These are phyloP conservation scores for Tenrec ecaudatus DNA, from an alignment of 2,113 vertebrate species.

Conservation along the genomic window DNA sequence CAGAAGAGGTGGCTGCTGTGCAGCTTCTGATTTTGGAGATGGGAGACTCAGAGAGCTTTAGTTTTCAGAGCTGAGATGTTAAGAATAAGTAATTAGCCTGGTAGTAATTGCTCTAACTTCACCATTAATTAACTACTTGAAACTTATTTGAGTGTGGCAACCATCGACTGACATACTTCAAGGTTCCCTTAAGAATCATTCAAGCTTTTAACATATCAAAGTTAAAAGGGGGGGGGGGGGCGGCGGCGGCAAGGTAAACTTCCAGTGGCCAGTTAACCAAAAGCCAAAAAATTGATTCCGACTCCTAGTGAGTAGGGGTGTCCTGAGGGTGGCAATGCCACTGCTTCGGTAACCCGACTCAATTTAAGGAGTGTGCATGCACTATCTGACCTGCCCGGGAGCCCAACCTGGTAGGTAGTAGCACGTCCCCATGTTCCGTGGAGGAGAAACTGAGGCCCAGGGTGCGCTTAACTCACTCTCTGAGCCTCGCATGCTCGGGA, in stretches of 20 bases:
- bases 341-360: slow-evolving; percentile 14
- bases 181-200: slow-evolving; percentile 59
- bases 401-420: neutral
- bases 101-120: slow-evolving; percentile 64
- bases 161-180: slow-evolving; percentile 58
- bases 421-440: too few relatives aligned
- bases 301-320: neutral
- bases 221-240: too few relatives aligned
- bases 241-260: neutral
- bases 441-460: too few relatives aligned
- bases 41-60: slow-evolving; percentile 59
- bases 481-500: too few relatives aligned
- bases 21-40: slow-evolving; percentile 56
- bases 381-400: slow-evolving; percentile 42
- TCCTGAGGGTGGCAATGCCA: neutral
- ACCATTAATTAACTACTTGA: slow-evolving; percentile 69
- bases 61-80: slow-evolving; percentile 61
- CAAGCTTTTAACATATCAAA: slow-evolving; percentile 20
- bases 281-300: neutral
- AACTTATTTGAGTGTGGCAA: slow-evolving; percentile 67
- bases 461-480: too few relatives aligned
- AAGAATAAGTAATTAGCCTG: slow-evolving; percentile 64
- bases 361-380: neutral
- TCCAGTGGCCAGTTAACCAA: slow-evolving; percentile 47
- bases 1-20: neutral